Evolutionary conservation across 2,113 vertebrate species (phyloP).

Genomic region (Alectura lathami): DNA sequence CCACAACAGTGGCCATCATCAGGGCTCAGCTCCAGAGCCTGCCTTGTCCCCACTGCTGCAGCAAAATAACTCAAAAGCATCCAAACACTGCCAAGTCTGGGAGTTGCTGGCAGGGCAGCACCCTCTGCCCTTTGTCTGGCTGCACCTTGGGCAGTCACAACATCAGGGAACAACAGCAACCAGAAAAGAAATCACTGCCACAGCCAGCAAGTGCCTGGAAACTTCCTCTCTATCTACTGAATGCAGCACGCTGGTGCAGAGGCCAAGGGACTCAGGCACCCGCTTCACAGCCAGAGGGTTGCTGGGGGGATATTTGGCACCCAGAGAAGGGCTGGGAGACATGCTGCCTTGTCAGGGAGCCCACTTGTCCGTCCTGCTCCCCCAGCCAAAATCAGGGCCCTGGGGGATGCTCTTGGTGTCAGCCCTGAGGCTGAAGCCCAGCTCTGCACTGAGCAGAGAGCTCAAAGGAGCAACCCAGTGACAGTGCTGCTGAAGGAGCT

Average conservation of each 20-base stretch:
- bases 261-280: not conserved
- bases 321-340: not conserved
- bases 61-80: not conserved
- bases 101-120: not conserved
- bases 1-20: not conserved
- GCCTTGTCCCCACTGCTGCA: rapidly evolving
- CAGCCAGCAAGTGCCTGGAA: not conserved
- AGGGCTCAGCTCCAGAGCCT: not conserved
- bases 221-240: conserved; percentile 32
- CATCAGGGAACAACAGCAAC: not conserved
- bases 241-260: not conserved
- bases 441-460: not conserved
- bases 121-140: not conserved
- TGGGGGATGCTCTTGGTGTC: too few species aligned
- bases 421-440: not conserved
- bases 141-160: not conserved
- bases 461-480: conserved; percentile 11
- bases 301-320: not conserved
- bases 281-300: not conserved
- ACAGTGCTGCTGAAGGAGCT: not conserved
- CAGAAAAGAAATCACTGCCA: too few species aligned
- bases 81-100: rapidly evolving
- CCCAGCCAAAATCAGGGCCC: not conserved
- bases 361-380: conserved; percentile 18
- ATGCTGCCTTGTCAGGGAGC: not conserved